Base-by-base conservation (phyloP, 2,113 vertebrate species). In the Percina caprodes region DNA sequence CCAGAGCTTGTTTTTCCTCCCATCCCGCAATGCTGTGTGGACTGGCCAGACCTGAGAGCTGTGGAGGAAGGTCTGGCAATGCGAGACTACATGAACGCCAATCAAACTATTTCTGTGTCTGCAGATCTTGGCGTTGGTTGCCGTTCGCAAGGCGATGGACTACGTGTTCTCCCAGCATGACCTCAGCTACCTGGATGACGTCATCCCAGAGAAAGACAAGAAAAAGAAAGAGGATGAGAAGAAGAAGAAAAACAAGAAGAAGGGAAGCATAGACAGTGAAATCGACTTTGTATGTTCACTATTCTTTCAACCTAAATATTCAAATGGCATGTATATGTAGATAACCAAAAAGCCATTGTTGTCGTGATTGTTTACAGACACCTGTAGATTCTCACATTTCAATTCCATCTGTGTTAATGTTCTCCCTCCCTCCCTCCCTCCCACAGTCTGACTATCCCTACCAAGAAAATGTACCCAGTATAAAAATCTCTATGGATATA, bases 221-320 rank as follows among this genome's bases (percentile, higher is more conserved):
- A 99, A 99, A 84, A 99, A 99, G 95, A 99, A 99, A 23, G 98
- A 99, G 85, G 98, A 99, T 0, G 98, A 99, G 81, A 99, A 99
- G 94, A 98, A 97, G 80, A 99, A 99, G 91, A 96, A 95, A 89
- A 96, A 96, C n/a, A 99, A 99, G 94, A 99, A 99, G 94, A 99
- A 99, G 87, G 96, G 96, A 71, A 99, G 97, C 91, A 84, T 97
- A 66, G 98, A 99, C 91, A 99, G 98, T 16, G 97, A 99, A 76
- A 96, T 96, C 19, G 98, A 99, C 1, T 97, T 98, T 86, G 98
- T 99, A 93, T 97, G 97, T 88, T 8, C 30, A 30, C 15, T 12
- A 12, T 16, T 11, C 2, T 39, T 19, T 18, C 39, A 10, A 11
- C 10, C 16, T 26, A 2, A 18, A 19, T 12, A 15, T 60, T 18